Base-by-base conservation (phyloP, 2,797 vertebrate genomes). In the Microchirus variegatus region DNA sequence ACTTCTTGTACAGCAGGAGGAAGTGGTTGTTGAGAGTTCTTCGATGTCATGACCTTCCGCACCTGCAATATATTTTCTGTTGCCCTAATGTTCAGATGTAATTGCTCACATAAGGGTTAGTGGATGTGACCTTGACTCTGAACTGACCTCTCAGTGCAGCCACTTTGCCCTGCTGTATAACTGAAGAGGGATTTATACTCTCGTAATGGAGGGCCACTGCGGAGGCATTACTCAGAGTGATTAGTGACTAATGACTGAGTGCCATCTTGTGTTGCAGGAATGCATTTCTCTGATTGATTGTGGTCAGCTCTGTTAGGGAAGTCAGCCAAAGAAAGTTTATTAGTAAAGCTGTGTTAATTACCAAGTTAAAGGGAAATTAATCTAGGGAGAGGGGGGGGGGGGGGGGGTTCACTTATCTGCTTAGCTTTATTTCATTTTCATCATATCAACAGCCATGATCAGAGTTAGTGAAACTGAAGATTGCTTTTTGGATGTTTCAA, bases 321-420 rank as follows among this genome's bases (percentile, higher is more conserved):
- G 54, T 65, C 72, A 63, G 76, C 81, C 82, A 85, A 73, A 82
- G 53, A 75, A 72, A 75, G 70, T 87, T 73, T 82, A 78, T 82
- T 81, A 78, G 73, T 64, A 70, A 67, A 82, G 75, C 78, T 60
- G 53, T 67, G 73, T 86, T 83, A 83, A 88, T 89, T 80, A 88
- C 83, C 51, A 63, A 67, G 13, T 75, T 70, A 63, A 60, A 78
- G 75, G 75, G 63, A 75, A 83, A 87, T 87, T 64, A 82, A 73
- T 83, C 53, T 58, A 38, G 41, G 37, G 42, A 63, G 37, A 53
- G 8, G 8, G 5, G 31, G 31, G 31, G 31, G 8, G 8, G 5
- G 31, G 31, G 31, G 31, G 19, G 43, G 31, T 69, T 13, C 36
- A 77, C 80, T 70, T 62, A 59, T 77, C 63, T 70, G n/a, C 37